A percentile compares a stretch with the other conserved stretches of the same genome.
These are phyloP conservation scores for Drosophila pandora DNA, from an alignment of 1,140 invertebrate genomes.

Conservation along the genomic window DNA sequence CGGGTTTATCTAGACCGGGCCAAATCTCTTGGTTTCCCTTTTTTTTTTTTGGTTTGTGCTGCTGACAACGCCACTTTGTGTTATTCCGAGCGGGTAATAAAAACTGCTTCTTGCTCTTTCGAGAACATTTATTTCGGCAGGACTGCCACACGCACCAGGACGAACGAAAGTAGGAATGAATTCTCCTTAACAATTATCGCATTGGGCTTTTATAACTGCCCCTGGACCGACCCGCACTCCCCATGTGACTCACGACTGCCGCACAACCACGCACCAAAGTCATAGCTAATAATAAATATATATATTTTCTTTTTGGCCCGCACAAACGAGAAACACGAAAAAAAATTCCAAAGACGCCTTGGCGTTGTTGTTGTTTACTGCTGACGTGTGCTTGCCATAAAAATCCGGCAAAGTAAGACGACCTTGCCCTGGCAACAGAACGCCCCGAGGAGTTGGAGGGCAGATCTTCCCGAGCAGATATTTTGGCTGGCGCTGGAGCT, in stretches of 20 bases:
- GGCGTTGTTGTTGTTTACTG: constrained; percentile 25
- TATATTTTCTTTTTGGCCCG: constrained; percentile 15
- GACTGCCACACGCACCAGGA: constrained; percentile 45
- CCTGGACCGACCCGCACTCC: not conserved
- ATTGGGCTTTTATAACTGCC: constrained; percentile 50
- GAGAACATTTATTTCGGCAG: constrained; percentile 3
- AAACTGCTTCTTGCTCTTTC: constrained; percentile 42
- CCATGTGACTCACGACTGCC: constrained; percentile 30
- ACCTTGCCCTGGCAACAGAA: constrained; percentile 45
- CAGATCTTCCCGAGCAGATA: constrained; percentile 41
- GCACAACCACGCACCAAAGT: constrained; percentile 41
- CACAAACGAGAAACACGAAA: not conserved
- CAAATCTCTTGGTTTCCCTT: constrained; percentile 9
- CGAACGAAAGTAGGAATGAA: not conserved
- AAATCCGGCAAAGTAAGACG: constrained; percentile 56
- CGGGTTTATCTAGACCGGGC: not conserved
- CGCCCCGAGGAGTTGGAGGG: constrained; percentile 3
- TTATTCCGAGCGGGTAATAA: constrained; percentile 58
- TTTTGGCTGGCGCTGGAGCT: constrained; percentile 45
- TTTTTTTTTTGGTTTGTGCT: constrained; percentile 37
- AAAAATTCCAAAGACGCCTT: constrained; percentile 35
- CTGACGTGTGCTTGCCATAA: constrained; percentile 76
- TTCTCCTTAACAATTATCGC: constrained; percentile 65
- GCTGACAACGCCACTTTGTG: constrained; percentile 70
- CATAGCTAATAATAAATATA: constrained; percentile 59